Evolutionary conservation across 2,888 invertebrate genomes (phyloP), one percentile per base, ranked within the genome.

Genomic region (Rhagophthalmus giganteus): DNA sequence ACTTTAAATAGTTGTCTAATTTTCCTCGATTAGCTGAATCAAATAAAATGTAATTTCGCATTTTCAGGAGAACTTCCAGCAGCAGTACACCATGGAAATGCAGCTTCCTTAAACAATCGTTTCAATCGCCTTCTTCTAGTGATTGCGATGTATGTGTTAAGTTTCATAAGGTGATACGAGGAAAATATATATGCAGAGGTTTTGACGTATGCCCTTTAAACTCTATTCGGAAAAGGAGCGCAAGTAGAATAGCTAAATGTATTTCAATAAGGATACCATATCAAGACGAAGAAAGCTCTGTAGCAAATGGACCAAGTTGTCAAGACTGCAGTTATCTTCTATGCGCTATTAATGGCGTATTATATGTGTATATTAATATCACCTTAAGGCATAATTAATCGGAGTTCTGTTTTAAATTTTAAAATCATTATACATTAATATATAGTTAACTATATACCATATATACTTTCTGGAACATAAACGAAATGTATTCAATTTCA

Each of bases 11-110:
- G n/a, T n/a, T n/a, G n/a, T n/a, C n/a, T n/a, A n/a, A n/a, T n/a
- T n/a, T n/a, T n/a, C n/a, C n/a, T n/a, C n/a, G n/a, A n/a, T n/a
- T n/a, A n/a, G n/a, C n/a, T n/a, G n/a, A n/a, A n/a, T n/a, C n/a
- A n/a, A n/a, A n/a, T n/a, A n/a, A n/a, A n/a, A n/a, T n/a, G n/a
- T n/a, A n/a, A n/a, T n/a, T n/a, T n/a, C n/a, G n/a, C n/a, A 20
- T 20, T 63, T 67, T 13, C 67, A 69, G 70, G 70, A 13, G 70
- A 71, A 58, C 59, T 71, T 38, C 70, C 70, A 31, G 70, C 70
- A 20, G 70, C 70, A 11, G 70, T 71, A 4, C 70, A 70, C 50
- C 64, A 65, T 39, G 66, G 67, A 31, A 66, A 65, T 47, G 55
- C 60, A 34, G 60, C 61, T 6, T 48, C 61, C 5, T 46, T 48